Conservation (phyloP, 2,113 vertebrate genomes). For the Pseudopodoces humilis region DNA sequence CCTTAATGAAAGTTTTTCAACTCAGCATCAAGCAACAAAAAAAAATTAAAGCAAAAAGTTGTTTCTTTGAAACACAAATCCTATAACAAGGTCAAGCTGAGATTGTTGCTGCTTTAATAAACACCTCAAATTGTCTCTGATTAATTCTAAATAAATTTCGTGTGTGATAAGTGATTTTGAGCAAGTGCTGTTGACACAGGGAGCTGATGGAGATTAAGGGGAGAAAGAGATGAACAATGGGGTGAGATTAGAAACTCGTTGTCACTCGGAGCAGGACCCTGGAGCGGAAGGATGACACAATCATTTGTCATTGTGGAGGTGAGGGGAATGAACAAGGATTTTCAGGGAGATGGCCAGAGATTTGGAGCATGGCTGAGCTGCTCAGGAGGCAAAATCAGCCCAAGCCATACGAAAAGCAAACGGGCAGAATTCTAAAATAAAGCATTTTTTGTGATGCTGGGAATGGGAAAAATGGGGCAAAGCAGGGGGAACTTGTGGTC, state of each 20-base stretch:
- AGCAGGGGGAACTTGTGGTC: neutral
- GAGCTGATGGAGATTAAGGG: conserved; percentile 58
- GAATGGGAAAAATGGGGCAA: neutral
- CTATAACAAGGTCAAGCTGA: conserved; percentile 55
- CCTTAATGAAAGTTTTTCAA: conserved; percentile 12
- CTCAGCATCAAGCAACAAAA: accelerated
- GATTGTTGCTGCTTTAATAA: conserved; percentile 47
- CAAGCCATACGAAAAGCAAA: neutral
- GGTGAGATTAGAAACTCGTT: conserved; percentile 49
- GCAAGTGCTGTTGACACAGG: conserved; percentile 44
- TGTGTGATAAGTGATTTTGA: conserved; percentile 27
- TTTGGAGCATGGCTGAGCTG: neutral
- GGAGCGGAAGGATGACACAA: conserved; percentile 12
- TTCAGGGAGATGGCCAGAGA: neutral
- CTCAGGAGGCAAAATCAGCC: neutral
- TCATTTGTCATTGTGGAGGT: conserved; percentile 3
- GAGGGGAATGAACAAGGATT: conserved; percentile 24
- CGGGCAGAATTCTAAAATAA: neutral
- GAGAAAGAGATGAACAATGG: conserved; percentile 51
- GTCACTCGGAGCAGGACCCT: conserved; percentile 32
- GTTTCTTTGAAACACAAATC: conserved; percentile 19
- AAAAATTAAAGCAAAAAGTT: neutral
- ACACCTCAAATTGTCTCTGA: conserved; percentile 51
- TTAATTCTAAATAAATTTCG: conserved; percentile 49
- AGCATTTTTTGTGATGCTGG: neutral